These are phyloP conservation scores for Caloenas nicobarica DNA, from an alignment of 2,113 vertebrate species.

Conservation along the genomic window DNA sequence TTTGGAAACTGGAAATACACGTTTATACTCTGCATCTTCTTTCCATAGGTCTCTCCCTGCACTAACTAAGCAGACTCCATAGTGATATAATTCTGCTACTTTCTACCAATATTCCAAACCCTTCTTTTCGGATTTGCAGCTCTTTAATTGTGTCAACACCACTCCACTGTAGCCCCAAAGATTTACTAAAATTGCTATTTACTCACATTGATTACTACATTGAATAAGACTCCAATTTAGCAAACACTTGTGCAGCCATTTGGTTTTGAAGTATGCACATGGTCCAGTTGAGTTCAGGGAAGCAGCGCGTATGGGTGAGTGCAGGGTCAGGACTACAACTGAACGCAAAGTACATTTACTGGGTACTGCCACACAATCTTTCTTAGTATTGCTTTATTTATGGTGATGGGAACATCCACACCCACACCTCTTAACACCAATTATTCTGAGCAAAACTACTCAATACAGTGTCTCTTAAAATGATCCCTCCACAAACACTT, in stretches of 20 bases:
- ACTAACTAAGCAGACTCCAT: accelerated
- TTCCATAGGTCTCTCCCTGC: background rate
- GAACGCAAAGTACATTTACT: background rate
- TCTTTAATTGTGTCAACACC: background rate
- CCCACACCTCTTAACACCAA: background rate
- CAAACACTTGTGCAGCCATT: background rate
- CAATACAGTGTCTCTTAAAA: background rate
- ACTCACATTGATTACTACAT: background rate
- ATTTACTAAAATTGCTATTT: background rate
- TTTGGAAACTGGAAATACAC: background rate
- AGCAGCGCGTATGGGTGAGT: background rate
- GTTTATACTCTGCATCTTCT: background rate
- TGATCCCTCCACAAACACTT: background rate
- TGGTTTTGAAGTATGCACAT: background rate
- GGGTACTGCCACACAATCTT: background rate
- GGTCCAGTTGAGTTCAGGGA: background rate
- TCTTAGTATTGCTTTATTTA: background rate
- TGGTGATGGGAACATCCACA: background rate
- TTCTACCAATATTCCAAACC: background rate
- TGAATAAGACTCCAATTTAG: background rate
- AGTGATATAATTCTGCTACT: background rate
- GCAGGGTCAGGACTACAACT: background rate
- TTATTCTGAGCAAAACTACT: background rate
- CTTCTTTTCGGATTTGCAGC: background rate
- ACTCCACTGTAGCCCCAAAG: background rate